Conservation (phyloP, 2,797 vertebrate genomes). For the Hozukius guyotensis region DNA sequence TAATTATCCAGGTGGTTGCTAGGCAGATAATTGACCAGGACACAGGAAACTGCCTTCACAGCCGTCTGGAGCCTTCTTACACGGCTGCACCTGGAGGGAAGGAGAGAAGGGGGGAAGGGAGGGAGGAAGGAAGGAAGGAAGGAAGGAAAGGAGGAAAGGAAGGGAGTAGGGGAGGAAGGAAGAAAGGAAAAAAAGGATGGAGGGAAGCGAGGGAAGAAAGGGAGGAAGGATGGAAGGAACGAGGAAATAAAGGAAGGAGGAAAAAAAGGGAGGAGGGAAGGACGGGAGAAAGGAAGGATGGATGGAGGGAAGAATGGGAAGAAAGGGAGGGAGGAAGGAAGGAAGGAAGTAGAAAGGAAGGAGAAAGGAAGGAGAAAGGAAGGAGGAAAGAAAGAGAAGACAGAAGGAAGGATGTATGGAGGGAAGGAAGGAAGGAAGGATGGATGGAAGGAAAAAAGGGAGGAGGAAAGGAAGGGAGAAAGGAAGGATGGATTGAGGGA, state of each 20-base stretch:
- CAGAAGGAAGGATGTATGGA: neutral
- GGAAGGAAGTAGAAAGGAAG: neutral
- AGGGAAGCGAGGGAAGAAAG: neutral
- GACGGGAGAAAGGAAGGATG: neutral
- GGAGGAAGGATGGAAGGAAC: too few species aligned
- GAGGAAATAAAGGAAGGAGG: rapidly evolving
- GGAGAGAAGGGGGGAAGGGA: too few species aligned
- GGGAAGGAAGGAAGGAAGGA: too few species aligned
- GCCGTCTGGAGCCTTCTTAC: slow-evolving; percentile 45
- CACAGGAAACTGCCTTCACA: slow-evolving; percentile 10
- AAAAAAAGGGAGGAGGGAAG: too few species aligned
- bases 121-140: too few species aligned
- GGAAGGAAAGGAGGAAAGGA: too few species aligned
- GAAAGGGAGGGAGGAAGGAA: neutral
- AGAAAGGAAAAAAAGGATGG: neutral
- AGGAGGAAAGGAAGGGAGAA: neutral
- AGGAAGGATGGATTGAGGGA: neutral
- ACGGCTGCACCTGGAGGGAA: slow-evolving; percentile 66
- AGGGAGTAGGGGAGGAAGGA: rapidly evolving
- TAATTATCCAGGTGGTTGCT: slow-evolving; percentile 9
- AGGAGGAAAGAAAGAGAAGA: neutral
- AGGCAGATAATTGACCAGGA: slow-evolving; percentile 34
- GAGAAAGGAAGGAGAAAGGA: neutral
- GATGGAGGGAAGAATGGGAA: too few species aligned
- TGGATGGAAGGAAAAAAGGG: rapidly evolving